Evolutionary conservation across 2,797 vertebrate genomes (phyloP).

Genomic region (Zalophus californianus): DNA sequence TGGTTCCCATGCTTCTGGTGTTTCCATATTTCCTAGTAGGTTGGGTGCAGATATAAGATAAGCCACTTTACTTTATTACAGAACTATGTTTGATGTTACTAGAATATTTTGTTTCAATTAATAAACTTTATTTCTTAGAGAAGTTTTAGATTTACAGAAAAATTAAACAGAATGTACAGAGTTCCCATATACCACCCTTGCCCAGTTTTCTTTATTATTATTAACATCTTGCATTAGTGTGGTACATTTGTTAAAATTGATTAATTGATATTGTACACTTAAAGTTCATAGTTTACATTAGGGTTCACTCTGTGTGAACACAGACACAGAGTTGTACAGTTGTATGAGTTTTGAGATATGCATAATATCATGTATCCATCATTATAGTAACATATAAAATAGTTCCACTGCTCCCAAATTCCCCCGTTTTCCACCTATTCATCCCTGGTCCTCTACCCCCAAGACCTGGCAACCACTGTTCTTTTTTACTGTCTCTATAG

Average conservation of each 20-base stretch:
- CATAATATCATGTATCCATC: not conserved
- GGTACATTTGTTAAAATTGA: not conserved
- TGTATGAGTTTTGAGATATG: not conserved
- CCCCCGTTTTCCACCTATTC: not conserved
- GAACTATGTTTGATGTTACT: not conserved
- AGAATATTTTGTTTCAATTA: not conserved
- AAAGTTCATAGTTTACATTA: not conserved
- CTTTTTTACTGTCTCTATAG: not conserved
- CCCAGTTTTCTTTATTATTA: not conserved
- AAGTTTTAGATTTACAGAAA: not conserved
- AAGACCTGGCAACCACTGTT: not conserved
- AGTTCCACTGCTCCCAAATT: not conserved
- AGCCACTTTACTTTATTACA: not conserved
- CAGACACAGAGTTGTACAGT: not conserved
- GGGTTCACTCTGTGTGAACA: not conserved
- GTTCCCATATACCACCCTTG: not conserved
- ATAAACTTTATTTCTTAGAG: not conserved
- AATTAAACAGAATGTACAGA: not conserved
- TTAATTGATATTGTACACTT: not conserved
- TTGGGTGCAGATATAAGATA: not conserved
- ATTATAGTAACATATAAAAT: not conserved
- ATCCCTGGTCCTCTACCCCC: not conserved
- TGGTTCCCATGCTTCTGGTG: not conserved
- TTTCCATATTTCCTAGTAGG: not conserved
- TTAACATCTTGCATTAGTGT: not conserved